phyloP scores from a whole-genome alignment of 2,888 invertebrate species.

The Tenthredo distinguenda region DNA sequence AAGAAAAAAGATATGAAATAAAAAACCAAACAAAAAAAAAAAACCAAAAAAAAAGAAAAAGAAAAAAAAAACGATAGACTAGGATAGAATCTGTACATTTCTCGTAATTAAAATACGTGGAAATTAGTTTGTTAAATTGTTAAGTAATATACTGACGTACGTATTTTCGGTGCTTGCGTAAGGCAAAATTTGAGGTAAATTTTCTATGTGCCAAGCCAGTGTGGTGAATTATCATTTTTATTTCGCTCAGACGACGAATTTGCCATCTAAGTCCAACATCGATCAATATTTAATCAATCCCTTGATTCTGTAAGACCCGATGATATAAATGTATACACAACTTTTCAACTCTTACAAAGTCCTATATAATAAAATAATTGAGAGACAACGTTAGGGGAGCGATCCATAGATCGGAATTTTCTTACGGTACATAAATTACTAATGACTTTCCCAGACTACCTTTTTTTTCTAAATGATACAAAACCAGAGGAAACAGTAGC shows the following conservation, averaged over 20 bases:
- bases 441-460: background rate
- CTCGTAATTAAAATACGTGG: slow-evolving; percentile 36
- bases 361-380: background rate
- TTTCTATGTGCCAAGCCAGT: slow-evolving; percentile 52
- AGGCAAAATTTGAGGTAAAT: slow-evolving; percentile 30
- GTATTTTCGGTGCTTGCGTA: slow-evolving; percentile 39
- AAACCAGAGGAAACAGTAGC: background rate
- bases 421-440: background rate
- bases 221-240: slow-evolving; percentile 31
- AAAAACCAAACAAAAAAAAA: background rate
- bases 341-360: slow-evolving; percentile 1
- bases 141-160: slow-evolving; percentile 38
- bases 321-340: background rate
- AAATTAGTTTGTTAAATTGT: slow-evolving; percentile 43
- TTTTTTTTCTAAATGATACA: background rate
- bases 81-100: slow-evolving; percentile 33
- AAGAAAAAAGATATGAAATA: background rate
- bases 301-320: background rate
- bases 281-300: slow-evolving; percentile 10
- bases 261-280: slow-evolving; percentile 51
- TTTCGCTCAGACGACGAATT: slow-evolving; percentile 50
- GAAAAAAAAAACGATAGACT: slow-evolving; percentile 26
- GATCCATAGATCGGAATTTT: slow-evolving; percentile 1
- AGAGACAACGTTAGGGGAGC: background rate
- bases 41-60: background rate